A percentile compares a stretch with the other conserved stretches of the same genome.
These are phyloP conservation scores for Atherix ibis DNA, from an alignment of 2,888 invertebrate genomes.

Conservation along the genomic window DNA sequence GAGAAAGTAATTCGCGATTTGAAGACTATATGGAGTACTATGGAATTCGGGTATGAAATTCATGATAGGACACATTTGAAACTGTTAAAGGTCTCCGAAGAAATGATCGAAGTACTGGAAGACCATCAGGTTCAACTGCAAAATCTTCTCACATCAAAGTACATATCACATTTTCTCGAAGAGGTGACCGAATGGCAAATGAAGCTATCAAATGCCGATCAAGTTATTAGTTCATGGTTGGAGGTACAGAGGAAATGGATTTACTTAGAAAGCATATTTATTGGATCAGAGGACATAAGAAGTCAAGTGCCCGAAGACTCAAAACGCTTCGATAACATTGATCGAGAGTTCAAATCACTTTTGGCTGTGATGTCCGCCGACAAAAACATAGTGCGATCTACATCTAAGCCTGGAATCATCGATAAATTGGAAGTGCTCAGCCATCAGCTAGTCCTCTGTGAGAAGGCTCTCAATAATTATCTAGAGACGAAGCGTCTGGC, in stretches of 20 bases:
- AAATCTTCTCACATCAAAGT: conserved; percentile 88
- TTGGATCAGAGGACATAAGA: conserved; percentile 89
- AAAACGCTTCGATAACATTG: conserved; percentile 70
- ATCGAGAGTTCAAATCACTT: conserved; percentile 62
- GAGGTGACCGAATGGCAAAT: conserved; percentile 81
- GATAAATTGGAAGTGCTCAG: conserved; percentile 63
- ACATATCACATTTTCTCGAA: conserved; percentile 66
- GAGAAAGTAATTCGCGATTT: conserved; percentile 82
- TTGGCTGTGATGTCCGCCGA: conserved; percentile 46
- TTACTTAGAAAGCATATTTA: conserved; percentile 87
- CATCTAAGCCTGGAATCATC: conserved; percentile 58
- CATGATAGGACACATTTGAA: conserved; percentile 72
- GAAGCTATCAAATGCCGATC: conserved; percentile 77
- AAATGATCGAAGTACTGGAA: conserved; percentile 81
- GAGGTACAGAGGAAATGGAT: conserved; percentile 92
- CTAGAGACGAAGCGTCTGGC: conserved; percentile 85
- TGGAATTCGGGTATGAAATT: conserved; percentile 63
- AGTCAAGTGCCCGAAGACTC: conserved; percentile 84
- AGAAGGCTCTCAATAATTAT: conserved; percentile 88
- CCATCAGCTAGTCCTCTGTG: conserved; percentile 60
- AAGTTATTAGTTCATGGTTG: conserved; percentile 65
- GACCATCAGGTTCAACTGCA: conserved; percentile 91
- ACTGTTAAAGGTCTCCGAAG: conserved; percentile 67
- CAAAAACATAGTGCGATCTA: conserved; percentile 73
- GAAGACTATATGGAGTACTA: conserved; percentile 59